Evolutionary conservation across 2,888 invertebrate genomes (phyloP).

Genomic region (Diaprepes abbreviatus): DNA sequence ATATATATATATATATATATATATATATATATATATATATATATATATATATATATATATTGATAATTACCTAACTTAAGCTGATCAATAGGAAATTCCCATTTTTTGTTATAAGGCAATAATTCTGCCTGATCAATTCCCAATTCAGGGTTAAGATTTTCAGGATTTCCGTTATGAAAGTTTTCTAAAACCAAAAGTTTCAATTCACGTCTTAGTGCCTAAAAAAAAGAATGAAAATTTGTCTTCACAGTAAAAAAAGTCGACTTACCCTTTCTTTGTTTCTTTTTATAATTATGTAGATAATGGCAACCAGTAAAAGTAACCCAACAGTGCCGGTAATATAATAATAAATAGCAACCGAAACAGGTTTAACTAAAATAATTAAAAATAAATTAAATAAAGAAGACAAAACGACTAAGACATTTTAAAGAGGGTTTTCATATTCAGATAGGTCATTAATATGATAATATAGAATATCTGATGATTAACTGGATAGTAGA

Average conservation of each 20-base stretch:
- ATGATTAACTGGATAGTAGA: too few relatives aligned
- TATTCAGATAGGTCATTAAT: too few relatives aligned
- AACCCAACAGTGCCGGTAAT: slow-evolving; percentile 63
- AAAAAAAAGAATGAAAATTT: too few relatives aligned
- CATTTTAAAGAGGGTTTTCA: too few relatives aligned
- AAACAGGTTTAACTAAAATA: slow-evolving; percentile 53
- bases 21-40: too few relatives aligned
- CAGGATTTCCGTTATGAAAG: slow-evolving; percentile 85
- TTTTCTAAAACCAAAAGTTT: slow-evolving; percentile 80
- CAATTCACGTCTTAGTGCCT: slow-evolving; percentile 76
- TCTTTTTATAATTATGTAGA: slow-evolving; percentile 69
- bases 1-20: too few relatives aligned
- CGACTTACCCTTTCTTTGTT: slow-evolving; percentile 68
- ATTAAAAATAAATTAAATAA: too few relatives aligned
- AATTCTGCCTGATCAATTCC: slow-evolving; percentile 93
- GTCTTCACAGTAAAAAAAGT: too few relatives aligned
- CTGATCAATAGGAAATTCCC: slow-evolving; percentile 92
- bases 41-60: too few relatives aligned
- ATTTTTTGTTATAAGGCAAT: slow-evolving; percentile 90
- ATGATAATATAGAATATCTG: too few relatives aligned
- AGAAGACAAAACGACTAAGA: too few relatives aligned
- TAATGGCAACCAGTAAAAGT: slow-evolving; percentile 65
- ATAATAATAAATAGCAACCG: slow-evolving; percentile 46
- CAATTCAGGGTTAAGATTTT: slow-evolving; percentile 88
- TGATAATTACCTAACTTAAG: slow-evolving; percentile 78